Conservation (phyloP, 1,140 invertebrate species). For the Adelges cooleyi region DNA sequence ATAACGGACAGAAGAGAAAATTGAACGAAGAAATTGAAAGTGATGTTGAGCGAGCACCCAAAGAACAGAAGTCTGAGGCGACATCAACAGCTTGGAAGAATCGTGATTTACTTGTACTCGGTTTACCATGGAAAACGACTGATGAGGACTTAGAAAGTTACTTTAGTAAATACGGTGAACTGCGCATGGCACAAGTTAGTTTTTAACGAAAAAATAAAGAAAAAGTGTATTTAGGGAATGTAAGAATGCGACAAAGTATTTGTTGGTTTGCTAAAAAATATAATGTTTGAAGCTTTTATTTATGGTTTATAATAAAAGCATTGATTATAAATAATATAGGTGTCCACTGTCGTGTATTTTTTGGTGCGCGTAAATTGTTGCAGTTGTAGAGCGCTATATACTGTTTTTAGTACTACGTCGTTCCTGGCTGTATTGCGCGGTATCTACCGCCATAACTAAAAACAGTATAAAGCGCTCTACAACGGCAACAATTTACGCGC, state of each 20-base stretch:
- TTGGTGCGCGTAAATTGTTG: too few relatives aligned
- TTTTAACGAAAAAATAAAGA: not conserved
- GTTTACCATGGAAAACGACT: constrained; percentile 64
- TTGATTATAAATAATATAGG: not conserved
- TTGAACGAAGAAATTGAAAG: constrained; percentile 26
- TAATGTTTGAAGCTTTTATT: not conserved
- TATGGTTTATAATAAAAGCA: too few relatives aligned
- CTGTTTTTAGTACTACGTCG: too few relatives aligned
- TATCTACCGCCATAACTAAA: too few relatives aligned
- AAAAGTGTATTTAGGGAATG: constrained; percentile 21
- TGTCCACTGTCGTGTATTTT: not conserved
- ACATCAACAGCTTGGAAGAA: constrained; percentile 41
- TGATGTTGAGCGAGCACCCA: constrained; percentile 27
- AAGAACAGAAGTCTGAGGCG: constrained; percentile 25
- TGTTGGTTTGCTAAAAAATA: not conserved
- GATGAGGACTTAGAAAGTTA: constrained; percentile 61
- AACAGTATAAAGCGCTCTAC: too few relatives aligned
- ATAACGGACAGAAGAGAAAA: constrained; percentile 25
- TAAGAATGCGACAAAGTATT: constrained; percentile 11
- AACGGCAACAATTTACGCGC: too few relatives aligned
- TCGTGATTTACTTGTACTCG: constrained; percentile 75
- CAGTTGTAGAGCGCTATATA: too few relatives aligned
- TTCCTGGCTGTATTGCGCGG: too few relatives aligned
- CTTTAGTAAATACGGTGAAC: constrained; percentile 62
- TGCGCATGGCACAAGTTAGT: constrained; percentile 59